These are phyloP conservation scores for Leistus spinibarbis DNA, from an alignment of 2,888 invertebrate species.

Conservation along the genomic window DNA sequence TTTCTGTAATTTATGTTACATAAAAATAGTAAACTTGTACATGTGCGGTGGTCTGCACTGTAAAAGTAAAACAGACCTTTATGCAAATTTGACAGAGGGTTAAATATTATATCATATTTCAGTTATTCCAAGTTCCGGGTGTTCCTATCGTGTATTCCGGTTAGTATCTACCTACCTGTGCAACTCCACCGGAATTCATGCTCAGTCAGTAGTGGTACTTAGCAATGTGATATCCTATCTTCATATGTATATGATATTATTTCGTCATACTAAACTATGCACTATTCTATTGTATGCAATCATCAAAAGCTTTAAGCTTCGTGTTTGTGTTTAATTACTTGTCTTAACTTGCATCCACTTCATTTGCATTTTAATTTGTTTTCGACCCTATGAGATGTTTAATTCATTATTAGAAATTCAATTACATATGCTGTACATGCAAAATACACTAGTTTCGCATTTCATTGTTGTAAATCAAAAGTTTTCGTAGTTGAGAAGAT, in stretches of 20 bases:
- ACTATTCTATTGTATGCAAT: conserved; percentile 1
- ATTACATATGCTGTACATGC: background rate
- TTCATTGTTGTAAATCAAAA: too few relatives aligned
- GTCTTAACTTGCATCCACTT: conserved; percentile 12
- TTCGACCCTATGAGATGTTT: background rate
- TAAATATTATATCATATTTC: background rate
- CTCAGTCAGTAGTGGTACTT: background rate
- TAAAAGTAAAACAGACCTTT: background rate
- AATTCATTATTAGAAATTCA: background rate
- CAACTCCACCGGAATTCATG: background rate
- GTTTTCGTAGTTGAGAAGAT: too few relatives aligned
- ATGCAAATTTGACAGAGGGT: background rate
- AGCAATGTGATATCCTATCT: background rate
- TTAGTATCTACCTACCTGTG: background rate
- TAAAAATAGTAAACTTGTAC: too few relatives aligned
- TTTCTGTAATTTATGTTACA: too few relatives aligned
- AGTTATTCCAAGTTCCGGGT: background rate
- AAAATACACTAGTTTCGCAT: background rate
- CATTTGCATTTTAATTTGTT: conserved; percentile 16
- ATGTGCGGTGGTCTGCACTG: too few relatives aligned
- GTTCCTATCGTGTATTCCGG: background rate
- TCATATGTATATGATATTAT: background rate
- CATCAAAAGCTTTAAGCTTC: background rate
- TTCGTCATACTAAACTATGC: background rate
- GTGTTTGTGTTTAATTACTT: conserved; percentile 9